A percentile compares a stretch with the other conserved stretches of the same genome.
phyloP scores from a whole-genome alignment of 2,888 invertebrate genomes.

The Luperina nickerlii region DNA sequence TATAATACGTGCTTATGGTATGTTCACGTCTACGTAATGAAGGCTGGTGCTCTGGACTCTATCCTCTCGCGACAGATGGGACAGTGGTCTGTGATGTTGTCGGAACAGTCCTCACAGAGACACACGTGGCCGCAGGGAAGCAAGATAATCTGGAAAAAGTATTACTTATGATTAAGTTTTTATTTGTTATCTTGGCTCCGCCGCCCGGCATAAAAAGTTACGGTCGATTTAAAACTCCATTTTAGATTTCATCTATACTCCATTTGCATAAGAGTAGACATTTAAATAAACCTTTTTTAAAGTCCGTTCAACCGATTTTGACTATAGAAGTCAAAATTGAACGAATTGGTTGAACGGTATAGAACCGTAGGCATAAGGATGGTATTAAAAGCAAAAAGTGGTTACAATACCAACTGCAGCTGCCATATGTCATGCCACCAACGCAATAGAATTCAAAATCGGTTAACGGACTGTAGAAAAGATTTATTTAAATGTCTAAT shows the following conservation, averaged over 20 bases:
- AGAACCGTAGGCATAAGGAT: too few species aligned
- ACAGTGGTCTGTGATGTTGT: conserved; percentile 92
- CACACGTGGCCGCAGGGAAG: conserved; percentile 98
- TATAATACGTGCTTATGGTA: background rate
- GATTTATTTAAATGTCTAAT: too few species aligned
- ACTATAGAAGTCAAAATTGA: too few species aligned
- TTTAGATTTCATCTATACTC: background rate
- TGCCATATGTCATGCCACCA: too few species aligned
- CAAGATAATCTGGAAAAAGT: conserved; percentile 92
- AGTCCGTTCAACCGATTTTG: too few species aligned
- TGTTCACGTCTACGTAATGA: conserved; percentile 91
- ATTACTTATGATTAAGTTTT: background rate
- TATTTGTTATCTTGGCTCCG: background rate
- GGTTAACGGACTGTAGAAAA: too few species aligned
- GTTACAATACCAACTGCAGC: too few species aligned
- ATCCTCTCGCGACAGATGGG: conserved; percentile 95
- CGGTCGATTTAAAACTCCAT: background rate
- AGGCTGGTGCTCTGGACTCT: conserved; percentile 93
- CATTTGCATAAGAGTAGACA: too few species aligned
- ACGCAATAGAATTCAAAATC: too few species aligned
- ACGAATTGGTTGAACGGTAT: too few species aligned
- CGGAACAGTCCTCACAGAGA: conserved; percentile 96
- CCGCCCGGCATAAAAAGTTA: background rate
- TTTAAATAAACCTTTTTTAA: too few species aligned
- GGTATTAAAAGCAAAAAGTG: too few species aligned